Evolutionary conservation across 1,140 invertebrate species (phyloP).

Genomic region (Colletes gigas): DNA sequence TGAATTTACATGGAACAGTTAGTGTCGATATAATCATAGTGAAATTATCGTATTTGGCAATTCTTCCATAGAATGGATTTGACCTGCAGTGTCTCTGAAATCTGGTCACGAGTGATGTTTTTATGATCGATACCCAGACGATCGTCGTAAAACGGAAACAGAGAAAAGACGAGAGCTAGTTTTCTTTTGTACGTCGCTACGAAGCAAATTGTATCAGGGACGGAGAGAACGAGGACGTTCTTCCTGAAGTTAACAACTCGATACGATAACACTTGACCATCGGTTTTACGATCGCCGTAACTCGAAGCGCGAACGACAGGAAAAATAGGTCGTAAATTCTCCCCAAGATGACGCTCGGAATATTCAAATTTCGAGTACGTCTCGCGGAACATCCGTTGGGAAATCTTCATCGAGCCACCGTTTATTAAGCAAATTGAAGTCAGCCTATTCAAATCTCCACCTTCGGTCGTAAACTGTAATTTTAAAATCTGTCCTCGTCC

Average conservation of each 20-base stretch:
- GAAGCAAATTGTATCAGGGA: neutral
- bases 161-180: neutral
- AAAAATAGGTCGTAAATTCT: conserved; percentile 23
- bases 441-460: too few relatives aligned
- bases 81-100: neutral
- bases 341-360: neutral
- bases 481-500: neutral
- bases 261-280: neutral
- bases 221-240: neutral
- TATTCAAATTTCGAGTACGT: conserved; percentile 1
- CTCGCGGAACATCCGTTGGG: too few relatives aligned
- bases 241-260: conserved; percentile 22
- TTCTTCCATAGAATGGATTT: neutral
- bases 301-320: neutral
- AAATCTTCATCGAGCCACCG: neutral
- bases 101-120: neutral
- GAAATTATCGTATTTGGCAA: too few relatives aligned
- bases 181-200: neutral
- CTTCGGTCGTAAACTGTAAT: neutral
- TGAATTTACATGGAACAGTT: too few relatives aligned
- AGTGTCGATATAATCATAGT: too few relatives aligned
- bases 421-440: neutral
- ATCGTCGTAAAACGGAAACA: neutral
- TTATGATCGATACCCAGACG: neutral
- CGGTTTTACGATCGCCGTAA: conserved; percentile 1